These are phyloP conservation scores for Scortum barcoo DNA, from an alignment of 2,113 vertebrate species.

Conservation along the genomic window DNA sequence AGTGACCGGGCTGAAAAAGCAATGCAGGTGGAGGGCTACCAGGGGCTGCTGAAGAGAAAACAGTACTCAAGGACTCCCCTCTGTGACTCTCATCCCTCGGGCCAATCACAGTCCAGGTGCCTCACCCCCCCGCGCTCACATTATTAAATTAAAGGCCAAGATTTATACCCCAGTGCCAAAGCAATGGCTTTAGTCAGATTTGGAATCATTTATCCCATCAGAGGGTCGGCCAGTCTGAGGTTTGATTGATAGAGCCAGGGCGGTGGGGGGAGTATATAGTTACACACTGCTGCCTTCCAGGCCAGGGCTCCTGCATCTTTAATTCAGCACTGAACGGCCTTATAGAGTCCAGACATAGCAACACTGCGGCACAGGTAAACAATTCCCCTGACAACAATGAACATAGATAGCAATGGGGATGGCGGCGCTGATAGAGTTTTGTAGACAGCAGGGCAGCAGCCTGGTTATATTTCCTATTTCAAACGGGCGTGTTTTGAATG, in stretches of 20 bases:
- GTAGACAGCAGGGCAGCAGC: no score
- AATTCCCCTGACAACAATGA: conserved; percentile 61
- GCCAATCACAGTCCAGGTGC: conserved; percentile 61
- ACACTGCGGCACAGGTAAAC: conserved; percentile 58
- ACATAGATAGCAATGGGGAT: conserved; percentile 13
- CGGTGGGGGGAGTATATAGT: conserved; percentile 62
- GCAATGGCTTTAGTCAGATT: conserved; percentile 76
- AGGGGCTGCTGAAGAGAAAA: conserved; percentile 51
- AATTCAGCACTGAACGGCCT: conserved; percentile 58
- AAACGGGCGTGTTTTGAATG: no score
- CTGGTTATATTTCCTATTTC: no score
- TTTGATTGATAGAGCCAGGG: conserved; percentile 72
- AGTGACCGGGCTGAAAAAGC: conserved; percentile 37
- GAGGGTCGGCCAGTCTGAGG: conserved; percentile 55
- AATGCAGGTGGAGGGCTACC: conserved; percentile 35
- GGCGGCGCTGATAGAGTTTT: not conserved
- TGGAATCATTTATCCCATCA: conserved; percentile 81
- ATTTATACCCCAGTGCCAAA: conserved; percentile 74
- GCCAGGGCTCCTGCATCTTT: conserved; percentile 55
- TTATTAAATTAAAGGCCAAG: conserved; percentile 76
- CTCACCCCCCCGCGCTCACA: conserved; percentile 43
- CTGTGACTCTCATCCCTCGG: conserved; percentile 51
- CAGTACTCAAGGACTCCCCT: conserved; percentile 61
- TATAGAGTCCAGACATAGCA: conserved; percentile 56
- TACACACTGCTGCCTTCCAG: conserved; percentile 62